Conservation (phyloP, 2,888 invertebrate genomes). For the Sminthurides aquaticus region DNA sequence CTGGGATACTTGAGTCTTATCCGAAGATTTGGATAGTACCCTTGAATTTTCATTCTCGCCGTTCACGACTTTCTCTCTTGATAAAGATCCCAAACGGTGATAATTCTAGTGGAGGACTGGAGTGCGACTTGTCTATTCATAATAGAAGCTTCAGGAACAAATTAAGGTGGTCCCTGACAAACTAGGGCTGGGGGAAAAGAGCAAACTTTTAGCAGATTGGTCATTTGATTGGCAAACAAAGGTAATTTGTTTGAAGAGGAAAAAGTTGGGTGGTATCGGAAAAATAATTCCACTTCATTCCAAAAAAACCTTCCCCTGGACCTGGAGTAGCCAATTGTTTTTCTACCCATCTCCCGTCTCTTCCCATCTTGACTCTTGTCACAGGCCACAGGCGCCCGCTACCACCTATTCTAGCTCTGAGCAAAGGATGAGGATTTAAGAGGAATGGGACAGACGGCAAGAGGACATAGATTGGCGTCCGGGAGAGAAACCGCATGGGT, state of each 20-base stretch:
- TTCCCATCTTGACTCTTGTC: no score
- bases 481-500: no score
- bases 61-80: no score
- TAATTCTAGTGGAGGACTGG: not conserved
- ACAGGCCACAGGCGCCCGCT: no score
- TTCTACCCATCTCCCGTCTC: no score
- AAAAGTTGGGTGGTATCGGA: not conserved
- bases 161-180: not conserved
- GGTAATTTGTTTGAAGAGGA: not conserved
- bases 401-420: no score
- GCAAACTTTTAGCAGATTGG: not conserved
- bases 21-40: not conserved
- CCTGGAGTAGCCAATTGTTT: no score
- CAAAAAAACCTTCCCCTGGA: no score
- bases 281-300: no score
- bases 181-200: not conserved
- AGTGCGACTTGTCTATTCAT: not conserved
- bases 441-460: no score
- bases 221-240: not conserved
- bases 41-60: not conserved
- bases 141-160: not conserved
- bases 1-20: not conserved
- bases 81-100: not conserved
- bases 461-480: no score
- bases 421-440: no score